Conservation (phyloP, 2,113 vertebrate genomes). For the Oenanthe oenanthe region DNA sequence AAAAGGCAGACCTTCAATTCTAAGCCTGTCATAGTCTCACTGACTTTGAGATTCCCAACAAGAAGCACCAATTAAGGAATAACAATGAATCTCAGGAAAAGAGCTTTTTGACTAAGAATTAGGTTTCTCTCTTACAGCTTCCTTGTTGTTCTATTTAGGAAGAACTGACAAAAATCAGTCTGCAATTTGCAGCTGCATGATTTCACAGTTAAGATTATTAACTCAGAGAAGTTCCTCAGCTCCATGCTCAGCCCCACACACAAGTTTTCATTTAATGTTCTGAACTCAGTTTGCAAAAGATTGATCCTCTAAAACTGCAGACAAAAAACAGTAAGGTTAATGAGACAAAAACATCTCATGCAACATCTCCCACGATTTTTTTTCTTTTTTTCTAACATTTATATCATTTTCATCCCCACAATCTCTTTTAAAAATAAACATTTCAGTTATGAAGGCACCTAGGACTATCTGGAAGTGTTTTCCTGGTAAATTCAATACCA, state of each 20-base stretch:
- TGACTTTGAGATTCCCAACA: neutral
- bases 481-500: neutral
- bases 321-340: neutral
- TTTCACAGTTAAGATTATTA: neutral
- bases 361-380: neutral
- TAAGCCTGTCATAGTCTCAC: neutral
- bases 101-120: neutral
- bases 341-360: neutral
- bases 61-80: neutral
- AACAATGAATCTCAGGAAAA: neutral
- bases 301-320: neutral
- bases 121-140: neutral
- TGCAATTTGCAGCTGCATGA: neutral
- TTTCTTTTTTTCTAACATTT: neutral
- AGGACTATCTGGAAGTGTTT: neutral
- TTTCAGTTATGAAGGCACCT: neutral
- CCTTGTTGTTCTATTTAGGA: neutral
- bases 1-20: neutral
- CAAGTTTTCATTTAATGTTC: neutral
- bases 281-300: neutral
- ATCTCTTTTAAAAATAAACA: neutral
- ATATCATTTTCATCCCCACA: neutral
- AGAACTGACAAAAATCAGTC: neutral
- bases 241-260: neutral
- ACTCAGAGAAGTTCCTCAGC: neutral